Evolutionary conservation across 2,888 invertebrate species (phyloP), one percentile per base, ranked within the genome.

Genomic region (Nasonia oneida): DNA sequence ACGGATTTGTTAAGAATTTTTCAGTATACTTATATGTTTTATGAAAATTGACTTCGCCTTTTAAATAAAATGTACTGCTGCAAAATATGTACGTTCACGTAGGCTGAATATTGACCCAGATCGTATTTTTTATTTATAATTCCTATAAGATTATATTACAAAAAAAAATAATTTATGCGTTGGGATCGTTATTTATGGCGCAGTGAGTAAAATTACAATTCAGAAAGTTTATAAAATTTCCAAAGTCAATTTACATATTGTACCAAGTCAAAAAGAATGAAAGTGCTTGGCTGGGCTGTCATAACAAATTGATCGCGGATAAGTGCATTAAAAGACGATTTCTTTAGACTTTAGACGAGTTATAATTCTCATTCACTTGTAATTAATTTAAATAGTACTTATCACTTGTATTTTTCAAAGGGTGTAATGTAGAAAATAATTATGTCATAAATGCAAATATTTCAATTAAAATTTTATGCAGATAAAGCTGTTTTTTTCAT

Each of bases 381-480:
- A 53, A 61, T 76, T 71, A 29, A 23, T 78, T 76, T 73, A 33
- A 73, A 29, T 42, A 37, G 61, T 78, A 23, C 77, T 71, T 29
- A 73, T 61, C 23, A 73, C 47, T 67, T 73, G 39, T 53, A 61
- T 71, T 61, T 73, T 83, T 83, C 23, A 8, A 75, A 53, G 23
- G 75, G 67, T 83, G 42, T 64, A 78, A 73, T 78, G 73, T 73
- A 71, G 42, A n/a, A 53, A 57, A 67, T 76, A 57, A 71, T 15
- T 73, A 33, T 81, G 39, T 76, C 83, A 64, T 39, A 73, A 47
- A 6, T 83, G 83, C 77, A 83, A 71, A 83, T 83, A 83, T 57
- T 77, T 53, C 39, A 3, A 83, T 78, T 73, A 80, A 84, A 75
- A 75, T 74, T 64, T 64, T 78, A 37, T 83, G 71, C 71, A 78